Evolutionary conservation across 2,113 vertebrate species (phyloP), one percentile per base, ranked within the genome.

Genomic region (Tauraco erythrolophus): DNA sequence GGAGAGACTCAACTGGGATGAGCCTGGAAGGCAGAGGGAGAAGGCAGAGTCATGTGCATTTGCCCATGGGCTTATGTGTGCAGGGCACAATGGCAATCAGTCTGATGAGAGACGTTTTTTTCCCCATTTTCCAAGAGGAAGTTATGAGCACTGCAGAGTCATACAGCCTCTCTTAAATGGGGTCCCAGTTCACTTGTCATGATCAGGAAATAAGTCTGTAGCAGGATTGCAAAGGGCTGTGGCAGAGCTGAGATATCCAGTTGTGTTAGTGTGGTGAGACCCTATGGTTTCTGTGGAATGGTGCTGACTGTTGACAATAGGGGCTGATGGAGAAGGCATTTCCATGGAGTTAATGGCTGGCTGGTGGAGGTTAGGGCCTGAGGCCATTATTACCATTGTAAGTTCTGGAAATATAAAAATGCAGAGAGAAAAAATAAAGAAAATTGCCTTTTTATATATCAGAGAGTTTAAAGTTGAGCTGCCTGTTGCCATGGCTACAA

Each of bases 391-490:
- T 95, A 94, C 96, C 91, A 95, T 97, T 98, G 96, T 95, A 91
- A 96, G 87, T 94, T 95, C 96, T 95, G 92, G 88, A 96, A 98
- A 96, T 97, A 97, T 33, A 96, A 97, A 97, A 98, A 98, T 96
- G 96, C 88, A 91, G 89, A 54, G 84, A 84, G 88, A 92, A 95
- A 92, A 92, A 93, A 96, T 91, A 96, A 95, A 95, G 92, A 89
- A 97, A 97, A 97, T 97, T 97, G 97, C 88, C 93, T 96, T 97
- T 97, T 97, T 96, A 88, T 97, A 76, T 97, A 95, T 84, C 86
- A 77, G 92, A 96, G 96, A 92, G 93, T 95, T 96, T 97, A 96
- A 97, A 97, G 96, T 97, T 97, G 97, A 95, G 93, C 96, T 85
- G 94, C 88, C 85, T 85, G 97, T 98, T 98, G 96, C 97, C 94